Evolutionary conservation across 2,888 invertebrate species (phyloP).

Genomic region (Parnassius apollo): DNA sequence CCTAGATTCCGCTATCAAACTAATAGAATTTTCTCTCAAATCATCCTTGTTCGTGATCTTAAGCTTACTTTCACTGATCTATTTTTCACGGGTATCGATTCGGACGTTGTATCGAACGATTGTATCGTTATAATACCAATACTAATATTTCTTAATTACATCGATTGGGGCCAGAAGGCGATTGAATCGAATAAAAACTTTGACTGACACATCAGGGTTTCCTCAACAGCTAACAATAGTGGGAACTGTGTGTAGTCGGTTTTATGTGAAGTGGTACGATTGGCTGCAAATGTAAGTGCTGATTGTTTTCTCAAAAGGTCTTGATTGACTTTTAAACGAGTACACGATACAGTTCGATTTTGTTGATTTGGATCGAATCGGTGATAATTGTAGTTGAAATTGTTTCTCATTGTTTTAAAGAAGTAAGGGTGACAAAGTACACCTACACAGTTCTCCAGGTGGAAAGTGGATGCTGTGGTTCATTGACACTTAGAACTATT

Average conservation of each 20-base stretch:
- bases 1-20: constrained; percentile 14
- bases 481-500: too few species aligned
- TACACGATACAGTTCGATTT: background rate
- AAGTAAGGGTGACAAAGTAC: too few species aligned
- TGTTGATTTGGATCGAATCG: constrained; percentile 12
- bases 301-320: constrained; percentile 15
- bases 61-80: constrained; percentile 29
- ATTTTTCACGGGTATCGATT: constrained; percentile 18
- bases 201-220: constrained; percentile 47
- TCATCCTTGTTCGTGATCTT: constrained; percentile 26
- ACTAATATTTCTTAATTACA: constrained; percentile 43
- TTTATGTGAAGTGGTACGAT: constrained; percentile 24
- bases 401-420: too few species aligned
- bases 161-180: constrained; percentile 43
- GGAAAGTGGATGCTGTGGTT: too few species aligned
- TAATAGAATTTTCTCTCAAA: constrained; percentile 27
- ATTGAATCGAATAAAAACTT: constrained; percentile 43
- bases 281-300: constrained; percentile 9
- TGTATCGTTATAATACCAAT: constrained; percentile 30
- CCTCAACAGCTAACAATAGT: constrained; percentile 38
- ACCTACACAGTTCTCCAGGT: too few species aligned
- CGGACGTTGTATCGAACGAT: constrained; percentile 26
- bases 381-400: constrained; percentile 1
- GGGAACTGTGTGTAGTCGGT: constrained; percentile 34
- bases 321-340: constrained; percentile 18